These are phyloP conservation scores for Lepus americanus DNA, from an alignment of 2,113 vertebrate genomes.

Conservation along the genomic window DNA sequence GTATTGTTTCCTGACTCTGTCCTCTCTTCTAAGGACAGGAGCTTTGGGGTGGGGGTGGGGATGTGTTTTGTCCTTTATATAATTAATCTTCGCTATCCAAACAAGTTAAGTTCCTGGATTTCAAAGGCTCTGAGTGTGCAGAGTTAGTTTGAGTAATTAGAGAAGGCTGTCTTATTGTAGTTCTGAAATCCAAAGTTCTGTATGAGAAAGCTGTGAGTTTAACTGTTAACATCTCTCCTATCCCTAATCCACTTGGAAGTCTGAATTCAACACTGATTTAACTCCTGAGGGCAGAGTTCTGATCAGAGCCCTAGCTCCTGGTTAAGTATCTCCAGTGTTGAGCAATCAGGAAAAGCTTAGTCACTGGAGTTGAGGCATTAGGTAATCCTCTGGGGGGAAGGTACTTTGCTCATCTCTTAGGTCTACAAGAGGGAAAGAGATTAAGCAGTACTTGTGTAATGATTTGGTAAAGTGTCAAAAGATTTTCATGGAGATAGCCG, in stretches of 20 bases:
- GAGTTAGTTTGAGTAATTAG: not conserved
- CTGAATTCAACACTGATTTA: not conserved
- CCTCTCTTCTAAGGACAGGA: not conserved
- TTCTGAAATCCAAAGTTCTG: not conserved
- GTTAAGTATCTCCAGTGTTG: not conserved
- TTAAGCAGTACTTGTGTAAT: slow-evolving; percentile 21
- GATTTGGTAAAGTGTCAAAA: not conserved
- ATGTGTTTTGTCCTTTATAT: not conserved
- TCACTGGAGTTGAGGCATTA: not conserved
- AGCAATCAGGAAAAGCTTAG: not conserved
- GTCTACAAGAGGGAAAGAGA: not conserved
- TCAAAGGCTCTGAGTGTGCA: not conserved
- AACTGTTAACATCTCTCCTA: not conserved
- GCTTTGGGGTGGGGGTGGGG: too few relatives aligned
- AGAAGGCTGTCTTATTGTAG: not conserved
- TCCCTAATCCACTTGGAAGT: not conserved
- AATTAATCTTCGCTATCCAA: not conserved
- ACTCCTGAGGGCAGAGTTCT: not conserved
- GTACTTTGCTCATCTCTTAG: slow-evolving; percentile 43
- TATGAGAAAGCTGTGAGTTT: not conserved
- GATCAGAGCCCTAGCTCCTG: not conserved
- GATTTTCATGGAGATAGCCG: not conserved
- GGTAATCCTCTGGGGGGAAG: not conserved
- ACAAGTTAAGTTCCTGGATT: not conserved
- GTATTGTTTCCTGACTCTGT: not conserved